Conservation (phyloP, 2,888 invertebrate species). For the Eudasyphora cyanicolor region DNA sequence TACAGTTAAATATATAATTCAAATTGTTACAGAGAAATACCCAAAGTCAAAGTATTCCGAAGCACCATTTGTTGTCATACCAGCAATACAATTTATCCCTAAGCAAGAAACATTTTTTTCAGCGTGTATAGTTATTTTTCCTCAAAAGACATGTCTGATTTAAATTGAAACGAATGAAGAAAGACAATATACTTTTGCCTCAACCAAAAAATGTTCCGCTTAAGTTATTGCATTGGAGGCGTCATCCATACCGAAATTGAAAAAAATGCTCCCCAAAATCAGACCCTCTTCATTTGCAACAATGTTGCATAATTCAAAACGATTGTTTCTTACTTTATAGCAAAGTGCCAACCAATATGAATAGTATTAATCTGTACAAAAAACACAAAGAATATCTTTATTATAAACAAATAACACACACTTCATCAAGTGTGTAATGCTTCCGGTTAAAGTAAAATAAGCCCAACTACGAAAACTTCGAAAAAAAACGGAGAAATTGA, state of each 20-base stretch:
- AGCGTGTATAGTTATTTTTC: too few species aligned
- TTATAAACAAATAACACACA: constrained; percentile 48
- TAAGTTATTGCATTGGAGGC: neutral
- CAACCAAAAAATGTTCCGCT: too few species aligned
- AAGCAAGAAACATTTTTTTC: too few species aligned
- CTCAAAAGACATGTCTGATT: too few species aligned
- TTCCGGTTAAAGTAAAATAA: constrained; percentile 62
- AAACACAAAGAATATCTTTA: constrained; percentile 36
- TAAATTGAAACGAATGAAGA: too few species aligned
- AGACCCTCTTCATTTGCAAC: constrained; percentile 19
- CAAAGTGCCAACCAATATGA: neutral
- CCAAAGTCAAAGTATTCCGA: too few species aligned
- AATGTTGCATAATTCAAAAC: constrained; percentile 22
- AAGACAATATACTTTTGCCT: too few species aligned
- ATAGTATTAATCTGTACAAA: too few species aligned
- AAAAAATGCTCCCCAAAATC: neutral
- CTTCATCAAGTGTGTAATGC: constrained; percentile 68
- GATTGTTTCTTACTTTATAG: constrained; percentile 17
- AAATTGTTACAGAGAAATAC: too few species aligned
- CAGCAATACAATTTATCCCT: too few species aligned
- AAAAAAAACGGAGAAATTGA: constrained; percentile 50
- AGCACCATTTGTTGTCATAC: too few species aligned
- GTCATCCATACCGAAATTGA: neutral
- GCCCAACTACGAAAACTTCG: neutral
- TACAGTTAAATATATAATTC: too few species aligned